phyloP scores from a whole-genome alignment of 2,888 invertebrate genomes.

The Thymelicus sylvestris region DNA sequence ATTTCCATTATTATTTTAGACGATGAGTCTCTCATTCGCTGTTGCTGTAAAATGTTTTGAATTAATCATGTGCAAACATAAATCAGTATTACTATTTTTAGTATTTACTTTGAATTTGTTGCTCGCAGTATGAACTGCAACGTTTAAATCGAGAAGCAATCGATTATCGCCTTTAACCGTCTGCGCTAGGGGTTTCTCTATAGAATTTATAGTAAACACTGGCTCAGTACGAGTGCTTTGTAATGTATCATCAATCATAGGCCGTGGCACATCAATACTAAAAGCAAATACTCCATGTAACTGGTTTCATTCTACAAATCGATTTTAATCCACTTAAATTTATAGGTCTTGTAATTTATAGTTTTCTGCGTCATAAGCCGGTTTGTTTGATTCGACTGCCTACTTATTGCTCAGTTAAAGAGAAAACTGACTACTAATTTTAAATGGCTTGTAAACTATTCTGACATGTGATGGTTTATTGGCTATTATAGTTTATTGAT shows the following conservation, averaged over 20 bases:
- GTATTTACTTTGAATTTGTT: conserved; percentile 31
- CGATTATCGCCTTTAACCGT: conserved; percentile 40
- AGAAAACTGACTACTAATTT: conserved; percentile 30
- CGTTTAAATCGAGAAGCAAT: conserved; percentile 23
- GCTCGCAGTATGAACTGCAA: conserved; percentile 1
- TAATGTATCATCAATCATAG: conserved; percentile 64
- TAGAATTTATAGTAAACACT: conserved; percentile 39
- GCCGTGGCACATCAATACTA: conserved; percentile 67
- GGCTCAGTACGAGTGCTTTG: conserved; percentile 41
- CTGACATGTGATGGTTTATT: conserved; percentile 21
- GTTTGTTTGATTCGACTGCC: conserved; percentile 39
- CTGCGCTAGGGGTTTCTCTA: conserved; percentile 35
- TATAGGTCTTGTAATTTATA: conserved; percentile 63
- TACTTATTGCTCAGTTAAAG: conserved; percentile 25
- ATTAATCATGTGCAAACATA: conserved; percentile 24
- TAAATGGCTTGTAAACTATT: conserved; percentile 19
- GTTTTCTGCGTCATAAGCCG: conserved; percentile 41
- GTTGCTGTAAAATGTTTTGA: conserved; percentile 8
- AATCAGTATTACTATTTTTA: conserved; percentile 36
- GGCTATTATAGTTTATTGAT: conserved; percentile 2
- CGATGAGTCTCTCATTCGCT: conserved; percentile 15
- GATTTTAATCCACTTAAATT: conserved; percentile 66
- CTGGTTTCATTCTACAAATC: conserved; percentile 63
- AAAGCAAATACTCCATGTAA: conserved; percentile 67
- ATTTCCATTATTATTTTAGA: conserved; percentile 18